Base-by-base conservation (phyloP, 2,113 vertebrate genomes). In the Lutjanus erythropterus region DNA sequence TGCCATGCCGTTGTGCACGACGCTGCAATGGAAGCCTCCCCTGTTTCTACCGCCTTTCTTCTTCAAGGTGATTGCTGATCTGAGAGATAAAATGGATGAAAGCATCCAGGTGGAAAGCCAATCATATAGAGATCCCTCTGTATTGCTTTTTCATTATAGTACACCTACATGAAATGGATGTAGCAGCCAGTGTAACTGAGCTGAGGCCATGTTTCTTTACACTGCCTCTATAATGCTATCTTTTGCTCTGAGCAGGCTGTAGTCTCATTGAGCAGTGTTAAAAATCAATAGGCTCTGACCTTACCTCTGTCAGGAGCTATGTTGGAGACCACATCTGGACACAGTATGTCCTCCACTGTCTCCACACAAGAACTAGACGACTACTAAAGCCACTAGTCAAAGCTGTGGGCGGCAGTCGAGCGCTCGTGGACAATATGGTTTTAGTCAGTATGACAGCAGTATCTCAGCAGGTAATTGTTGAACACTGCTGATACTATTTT, bases 231-330 rank as follows among this genome's bases (percentile, higher is more conserved):
- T 50, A 72, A 83, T 62, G 83, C 79, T 86, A 68, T 83, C 71
- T 84, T 81, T 84, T 82, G 71, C 73, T n/a, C 64, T 4, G 75
- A 84, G 73, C 81, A 59, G 81, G 76, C 82, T 42, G 85, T 83
- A 84, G 76, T 83, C 80, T 84, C 71, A 85, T 88, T 84, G 90
- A 89, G 49, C 82, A 71, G 75, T 71, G 85, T 75, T 81, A 75
- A 81, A 92, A 93, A 95, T 95, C 94, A 92, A 94, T 95, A 89
- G 71, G 78, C 88, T 91, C 83, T 93, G 92, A 95, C 93, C 93
- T 93, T 88, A 91, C 78, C 74, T 68, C 80, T 90, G 88, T 90
- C 86, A 73, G 80, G 83, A 80, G 64, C 80, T 71, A 67, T 91
- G 89, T 76, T 81, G 86, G 87, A 90, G 89, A 91, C 89, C 91